A percentile compares a stretch with the other conserved stretches of the same genome.
These are phyloP conservation scores for Etheostoma spectabile DNA, from an alignment of 2,113 vertebrate genomes.

Conservation along the genomic window DNA sequence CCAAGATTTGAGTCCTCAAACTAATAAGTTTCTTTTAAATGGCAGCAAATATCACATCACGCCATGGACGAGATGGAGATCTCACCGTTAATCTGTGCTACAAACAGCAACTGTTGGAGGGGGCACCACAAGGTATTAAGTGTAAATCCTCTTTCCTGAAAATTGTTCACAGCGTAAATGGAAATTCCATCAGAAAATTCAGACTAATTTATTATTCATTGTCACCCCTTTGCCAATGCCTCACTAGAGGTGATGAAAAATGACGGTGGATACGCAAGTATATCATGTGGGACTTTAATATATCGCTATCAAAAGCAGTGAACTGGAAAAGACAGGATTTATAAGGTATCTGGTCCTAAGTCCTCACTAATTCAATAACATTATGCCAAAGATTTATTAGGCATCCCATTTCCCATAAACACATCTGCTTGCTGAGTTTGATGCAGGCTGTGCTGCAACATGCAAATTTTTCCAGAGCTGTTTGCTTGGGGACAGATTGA, in stretches of 20 bases:
- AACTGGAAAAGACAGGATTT: slow-evolving; percentile 81
- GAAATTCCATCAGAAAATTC: slow-evolving; percentile 85
- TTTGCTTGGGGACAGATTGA: slow-evolving; percentile 19
- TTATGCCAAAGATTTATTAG: slow-evolving; percentile 77
- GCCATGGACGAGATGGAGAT: slow-evolving; percentile 65
- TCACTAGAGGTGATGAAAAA: slow-evolving; percentile 72
- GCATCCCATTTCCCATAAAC: slow-evolving; percentile 70
- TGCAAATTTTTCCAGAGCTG: slow-evolving; percentile 33
- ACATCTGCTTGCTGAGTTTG: slow-evolving; percentile 62
- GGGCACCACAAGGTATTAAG: slow-evolving; percentile 77
- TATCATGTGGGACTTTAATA: slow-evolving; percentile 79
- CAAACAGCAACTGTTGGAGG: slow-evolving; percentile 76
- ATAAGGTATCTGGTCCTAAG: slow-evolving; percentile 68
- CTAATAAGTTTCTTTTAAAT: slow-evolving; percentile 69
- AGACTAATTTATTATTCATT: slow-evolving; percentile 84
- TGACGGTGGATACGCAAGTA: slow-evolving; percentile 66
- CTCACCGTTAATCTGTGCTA: slow-evolving; percentile 69
- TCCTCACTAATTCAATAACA: slow-evolving; percentile 83
- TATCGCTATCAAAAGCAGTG: slow-evolving; percentile 72
- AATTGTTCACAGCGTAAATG: slow-evolving; percentile 79
- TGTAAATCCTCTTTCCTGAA: slow-evolving; percentile 81
- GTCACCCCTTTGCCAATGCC: slow-evolving; percentile 55
- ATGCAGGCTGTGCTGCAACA: slow-evolving; percentile 34
- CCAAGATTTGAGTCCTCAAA: slow-evolving; percentile 42
- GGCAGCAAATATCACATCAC: slow-evolving; percentile 61